These are phyloP conservation scores for Magallana nippona DNA, from an alignment of 2,888 invertebrate species.

Conservation along the genomic window DNA sequence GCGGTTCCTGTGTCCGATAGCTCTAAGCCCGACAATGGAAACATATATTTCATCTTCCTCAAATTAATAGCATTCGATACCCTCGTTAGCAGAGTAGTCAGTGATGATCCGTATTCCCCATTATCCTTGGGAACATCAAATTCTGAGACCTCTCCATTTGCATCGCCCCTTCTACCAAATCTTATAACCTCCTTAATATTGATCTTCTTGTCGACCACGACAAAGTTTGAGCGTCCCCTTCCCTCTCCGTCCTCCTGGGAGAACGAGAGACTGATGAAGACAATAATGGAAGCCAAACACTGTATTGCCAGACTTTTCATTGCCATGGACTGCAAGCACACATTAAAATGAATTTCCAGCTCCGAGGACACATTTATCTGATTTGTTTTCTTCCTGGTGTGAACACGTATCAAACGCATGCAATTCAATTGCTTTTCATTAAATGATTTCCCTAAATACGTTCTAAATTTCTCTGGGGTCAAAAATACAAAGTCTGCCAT, in stretches of 20 bases:
- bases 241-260: background rate
- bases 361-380: too few species aligned
- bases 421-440: too few species aligned
- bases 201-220: conserved; percentile 1
- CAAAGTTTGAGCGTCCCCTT: background rate
- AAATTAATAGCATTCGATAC: conserved; percentile 2
- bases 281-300: background rate
- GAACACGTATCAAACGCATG: too few species aligned
- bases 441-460: too few species aligned
- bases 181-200: background rate
- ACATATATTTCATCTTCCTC: conserved; percentile 12
- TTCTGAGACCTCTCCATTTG: background rate
- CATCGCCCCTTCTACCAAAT: background rate
- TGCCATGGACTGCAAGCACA: too few species aligned
- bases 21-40: background rate
- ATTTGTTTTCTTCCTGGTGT: too few species aligned
- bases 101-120: background rate
- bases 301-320: too few species aligned
- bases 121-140: background rate
- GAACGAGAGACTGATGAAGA: background rate
- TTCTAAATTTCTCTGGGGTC: too few species aligned
- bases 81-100: background rate
- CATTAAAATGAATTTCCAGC: too few species aligned
- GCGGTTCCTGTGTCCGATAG: background rate
- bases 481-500: too few species aligned